Evolutionary conservation across 2,888 invertebrate genomes (phyloP).

Genomic region (Cataglyphis albicans): DNA sequence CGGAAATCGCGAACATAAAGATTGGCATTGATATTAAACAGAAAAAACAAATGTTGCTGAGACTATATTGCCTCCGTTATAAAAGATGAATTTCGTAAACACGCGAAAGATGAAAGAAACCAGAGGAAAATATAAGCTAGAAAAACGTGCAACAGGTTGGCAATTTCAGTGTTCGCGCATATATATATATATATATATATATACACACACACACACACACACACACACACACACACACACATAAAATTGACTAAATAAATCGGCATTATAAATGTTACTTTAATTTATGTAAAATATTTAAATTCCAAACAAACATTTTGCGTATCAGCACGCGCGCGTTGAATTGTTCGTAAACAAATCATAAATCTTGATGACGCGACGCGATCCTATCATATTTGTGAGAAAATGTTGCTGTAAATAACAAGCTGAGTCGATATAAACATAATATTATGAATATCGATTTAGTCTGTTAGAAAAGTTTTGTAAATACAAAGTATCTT

Average conservation of each 20-base stretch:
- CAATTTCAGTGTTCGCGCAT: conserved; percentile 63
- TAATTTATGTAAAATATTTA: conserved; percentile 2
- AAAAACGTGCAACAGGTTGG: conserved; percentile 78
- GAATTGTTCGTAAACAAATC: neutral
- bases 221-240: too few relatives aligned
- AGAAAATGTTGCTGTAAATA: neutral
- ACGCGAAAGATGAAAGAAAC: conserved; percentile 10
- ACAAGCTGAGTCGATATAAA: neutral
- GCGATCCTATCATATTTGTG: neutral
- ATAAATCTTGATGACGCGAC: neutral
- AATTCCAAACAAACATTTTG: conserved; percentile 18
- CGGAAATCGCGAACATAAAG: neutral
- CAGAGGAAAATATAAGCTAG: conserved; percentile 37
- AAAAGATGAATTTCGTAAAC: conserved; percentile 37
- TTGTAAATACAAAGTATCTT: neutral
- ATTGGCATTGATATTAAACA: neutral
- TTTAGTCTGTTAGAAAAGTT: neutral
- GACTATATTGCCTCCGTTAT: neutral
- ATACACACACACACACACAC: neutral
- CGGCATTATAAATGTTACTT: neutral
- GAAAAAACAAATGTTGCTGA: neutral
- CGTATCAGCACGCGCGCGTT: neutral
- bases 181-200: conserved; percentile 38
- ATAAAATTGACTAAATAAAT: conserved; percentile 2
- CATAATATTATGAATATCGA: neutral